Conservation (phyloP, 2,888 invertebrate genomes). For the Anorthoa munda region DNA sequence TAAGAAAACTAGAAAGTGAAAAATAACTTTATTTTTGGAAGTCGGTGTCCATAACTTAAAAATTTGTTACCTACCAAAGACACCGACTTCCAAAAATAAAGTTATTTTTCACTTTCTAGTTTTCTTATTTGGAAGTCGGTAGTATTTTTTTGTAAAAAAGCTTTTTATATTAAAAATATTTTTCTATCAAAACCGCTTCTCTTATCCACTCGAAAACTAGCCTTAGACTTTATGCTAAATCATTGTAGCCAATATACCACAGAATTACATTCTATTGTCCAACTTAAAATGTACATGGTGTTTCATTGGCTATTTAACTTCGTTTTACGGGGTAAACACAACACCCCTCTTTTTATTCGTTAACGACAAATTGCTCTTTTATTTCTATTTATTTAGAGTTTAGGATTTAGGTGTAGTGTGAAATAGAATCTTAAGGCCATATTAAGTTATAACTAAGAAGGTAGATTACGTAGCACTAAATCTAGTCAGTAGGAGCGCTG, state of each 20-base stretch:
- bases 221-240: slow-evolving; percentile 83
- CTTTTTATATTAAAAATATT: not conserved
- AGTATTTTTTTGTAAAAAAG: too few relatives aligned
- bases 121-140: too few relatives aligned
- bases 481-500: too few relatives aligned
- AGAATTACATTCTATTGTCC: slow-evolving; percentile 85
- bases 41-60: too few relatives aligned
- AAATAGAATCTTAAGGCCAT: not conserved
- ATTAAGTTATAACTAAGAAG: not conserved
- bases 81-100: too few relatives aligned
- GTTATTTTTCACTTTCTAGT: too few relatives aligned
- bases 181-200: slow-evolving; percentile 58
- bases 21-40: too few relatives aligned
- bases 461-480: too few relatives aligned
- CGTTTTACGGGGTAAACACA: slow-evolving; percentile 51
- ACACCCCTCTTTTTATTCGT: slow-evolving; percentile 46
- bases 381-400: slow-evolving; percentile 31
- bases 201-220: slow-evolving; percentile 38
- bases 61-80: too few relatives aligned
- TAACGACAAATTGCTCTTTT: slow-evolving; percentile 45
- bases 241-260: slow-evolving; percentile 82
- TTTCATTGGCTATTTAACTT: slow-evolving; percentile 72
- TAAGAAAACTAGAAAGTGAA: too few relatives aligned
- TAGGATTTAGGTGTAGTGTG: not conserved
- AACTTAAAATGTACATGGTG: slow-evolving; percentile 82